Conservation (phyloP, 2,888 invertebrate species). For the Dysmachus trigonus region DNA sequence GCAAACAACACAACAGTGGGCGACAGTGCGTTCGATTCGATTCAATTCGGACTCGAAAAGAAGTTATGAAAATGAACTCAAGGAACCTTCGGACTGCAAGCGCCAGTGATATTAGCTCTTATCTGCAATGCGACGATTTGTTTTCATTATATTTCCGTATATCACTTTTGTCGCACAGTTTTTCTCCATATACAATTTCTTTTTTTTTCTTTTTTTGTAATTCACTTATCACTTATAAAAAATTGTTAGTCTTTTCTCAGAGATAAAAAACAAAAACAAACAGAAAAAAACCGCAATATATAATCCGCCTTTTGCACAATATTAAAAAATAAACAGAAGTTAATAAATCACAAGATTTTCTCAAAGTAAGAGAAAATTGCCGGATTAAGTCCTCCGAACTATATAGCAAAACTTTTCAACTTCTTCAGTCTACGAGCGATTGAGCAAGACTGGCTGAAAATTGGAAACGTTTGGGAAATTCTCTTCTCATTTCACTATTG, state of each 20-base stretch:
- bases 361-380: background rate
- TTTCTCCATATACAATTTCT: background rate
- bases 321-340: background rate
- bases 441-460: slow-evolving; percentile 24
- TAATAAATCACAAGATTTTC: background rate
- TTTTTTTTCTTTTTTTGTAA: background rate
- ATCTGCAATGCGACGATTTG: slow-evolving; percentile 29
- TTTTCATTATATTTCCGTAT: slow-evolving; percentile 1
- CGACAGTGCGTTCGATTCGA: background rate
- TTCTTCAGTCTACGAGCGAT: slow-evolving; percentile 16
- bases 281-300: background rate
- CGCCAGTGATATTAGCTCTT: background rate
- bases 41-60: background rate
- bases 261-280: background rate
- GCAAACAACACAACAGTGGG: background rate
- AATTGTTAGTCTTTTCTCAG: background rate
- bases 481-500: slow-evolving; percentile 19
- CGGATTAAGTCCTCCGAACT: background rate
- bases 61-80: slow-evolving; percentile 2
- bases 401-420: background rate
- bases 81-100: background rate
- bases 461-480: slow-evolving; percentile 16
- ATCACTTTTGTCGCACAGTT: background rate
- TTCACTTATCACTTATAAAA: background rate
- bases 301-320: background rate